These are phyloP conservation scores for Branchinecta lynchi DNA, from an alignment of 1,140 invertebrate genomes.

Conservation along the genomic window DNA sequence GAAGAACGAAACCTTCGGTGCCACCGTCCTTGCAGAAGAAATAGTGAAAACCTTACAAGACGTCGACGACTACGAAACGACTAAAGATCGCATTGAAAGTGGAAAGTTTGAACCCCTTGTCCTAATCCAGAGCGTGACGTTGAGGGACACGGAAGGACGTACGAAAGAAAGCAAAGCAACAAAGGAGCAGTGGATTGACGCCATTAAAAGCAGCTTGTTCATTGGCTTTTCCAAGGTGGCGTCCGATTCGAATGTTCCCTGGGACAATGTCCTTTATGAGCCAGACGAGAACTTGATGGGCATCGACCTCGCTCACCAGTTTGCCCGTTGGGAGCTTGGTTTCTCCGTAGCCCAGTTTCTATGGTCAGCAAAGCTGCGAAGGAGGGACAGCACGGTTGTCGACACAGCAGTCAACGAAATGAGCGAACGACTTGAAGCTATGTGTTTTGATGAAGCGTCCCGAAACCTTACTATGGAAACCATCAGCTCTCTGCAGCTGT, in stretches of 20 bases:
- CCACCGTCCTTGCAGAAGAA: neutral
- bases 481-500: neutral
- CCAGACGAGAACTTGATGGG: neutral
- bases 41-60: neutral
- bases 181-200: neutral
- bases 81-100: neutral
- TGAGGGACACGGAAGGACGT: neutral
- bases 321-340: constrained; percentile 1
- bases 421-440: neutral
- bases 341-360: neutral
- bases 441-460: neutral
- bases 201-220: neutral
- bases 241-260: neutral
- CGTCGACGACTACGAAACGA: neutral
- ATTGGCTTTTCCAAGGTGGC: neutral
- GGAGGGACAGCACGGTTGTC: neutral
- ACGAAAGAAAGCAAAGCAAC: neutral
- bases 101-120: neutral
- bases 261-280: constrained; percentile 4
- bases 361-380: neutral
- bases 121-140: neutral
- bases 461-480: neutral
- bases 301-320: neutral
- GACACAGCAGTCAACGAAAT: neutral
- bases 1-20: neutral